phyloP scores from a whole-genome alignment of 2,797 vertebrate genomes.

The Acrossocheilus fasciatus region DNA sequence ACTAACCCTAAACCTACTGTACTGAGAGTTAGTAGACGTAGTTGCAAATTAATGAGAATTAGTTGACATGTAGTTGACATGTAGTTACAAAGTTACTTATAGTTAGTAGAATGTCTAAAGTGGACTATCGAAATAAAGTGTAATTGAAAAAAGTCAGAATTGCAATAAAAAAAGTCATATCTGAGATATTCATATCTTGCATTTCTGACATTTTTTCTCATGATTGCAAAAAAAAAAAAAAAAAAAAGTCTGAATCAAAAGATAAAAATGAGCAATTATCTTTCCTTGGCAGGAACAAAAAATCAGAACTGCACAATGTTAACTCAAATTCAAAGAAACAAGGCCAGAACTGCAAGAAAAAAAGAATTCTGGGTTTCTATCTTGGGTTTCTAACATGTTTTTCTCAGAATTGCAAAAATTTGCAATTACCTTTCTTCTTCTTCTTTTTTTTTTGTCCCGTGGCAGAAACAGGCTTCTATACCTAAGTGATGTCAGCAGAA shows the following conservation, averaged over 20 bases:
- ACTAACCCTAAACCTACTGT: too few species aligned
- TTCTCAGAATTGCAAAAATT: neutral
- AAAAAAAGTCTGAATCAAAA: neutral
- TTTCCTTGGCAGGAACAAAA: neutral
- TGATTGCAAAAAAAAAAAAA: neutral
- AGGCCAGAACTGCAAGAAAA: neutral
- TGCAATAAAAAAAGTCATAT: neutral
- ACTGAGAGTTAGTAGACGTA: too few species aligned
- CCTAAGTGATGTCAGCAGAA: neutral
- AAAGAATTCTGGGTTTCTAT: neutral
- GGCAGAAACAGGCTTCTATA: neutral
- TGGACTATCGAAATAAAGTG: too few species aligned
- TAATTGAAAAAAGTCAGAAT: neutral
- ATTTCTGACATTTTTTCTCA: neutral
- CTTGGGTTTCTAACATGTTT: neutral
- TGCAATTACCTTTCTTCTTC: accelerated
- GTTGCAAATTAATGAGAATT: too few species aligned
- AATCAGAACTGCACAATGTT: neutral
- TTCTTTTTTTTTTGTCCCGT: neutral
- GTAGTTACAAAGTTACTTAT: too few species aligned
- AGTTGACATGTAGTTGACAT: too few species aligned
- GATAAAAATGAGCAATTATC: neutral
- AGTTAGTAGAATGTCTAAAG: too few species aligned
- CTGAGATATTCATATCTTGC: neutral
- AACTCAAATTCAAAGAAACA: neutral